Base-by-base conservation (phyloP, 2,113 vertebrate genomes). In the Cranoglanis bouderius region DNA sequence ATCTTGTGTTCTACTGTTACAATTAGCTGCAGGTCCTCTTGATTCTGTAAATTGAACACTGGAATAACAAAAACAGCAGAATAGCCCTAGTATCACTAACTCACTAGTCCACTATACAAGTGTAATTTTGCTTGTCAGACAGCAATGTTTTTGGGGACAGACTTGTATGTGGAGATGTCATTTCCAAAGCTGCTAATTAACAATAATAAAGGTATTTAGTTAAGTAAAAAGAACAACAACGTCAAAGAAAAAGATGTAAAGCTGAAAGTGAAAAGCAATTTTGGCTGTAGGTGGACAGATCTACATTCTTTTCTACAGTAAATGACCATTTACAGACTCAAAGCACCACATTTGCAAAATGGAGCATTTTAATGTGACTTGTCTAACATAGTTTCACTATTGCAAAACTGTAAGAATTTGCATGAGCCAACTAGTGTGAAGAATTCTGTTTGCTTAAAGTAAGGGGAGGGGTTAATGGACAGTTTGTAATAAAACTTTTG, bases 231-330 rank as follows among this genome's bases (percentile, higher is more conserved):
- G 59, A 61, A 40, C 32, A 49, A 49, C 43, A 51, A 16, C 77
- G n/a, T 14, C 32, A 72, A 72, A 72, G 8, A 51, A 78, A 57
- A 82, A 82, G 80, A 82, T 2, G 61, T 13, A 13, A 59, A 21
- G 13, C 57, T 63, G 35, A 49, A 80, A n/a, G 18, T 51, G 29
- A 49, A 81, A 32, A 53, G 29, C 8, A 32, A 21, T 84, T 63
- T 18, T 84, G 6, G 35, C 38, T 84, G 82, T 84, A 24, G 82
- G 59, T 84, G 57, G 24, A 84, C 38, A 46, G 38, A 84, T 65
- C 9, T 81, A 26, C 19, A 29, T 21, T n/a, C 3, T 84, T 63
- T 63, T 46, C 2, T 0, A 65, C 4, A 40, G 10, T 43, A 83
- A 75, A 75, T 43, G 7, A 26, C 3, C 38, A 43, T 75, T 75